Percentiles rank a stretch among this genome's conserved stretches.
Conservation (phyloP, 2,113 vertebrate genomes). For the Anoplopoma fimbria region DNA sequence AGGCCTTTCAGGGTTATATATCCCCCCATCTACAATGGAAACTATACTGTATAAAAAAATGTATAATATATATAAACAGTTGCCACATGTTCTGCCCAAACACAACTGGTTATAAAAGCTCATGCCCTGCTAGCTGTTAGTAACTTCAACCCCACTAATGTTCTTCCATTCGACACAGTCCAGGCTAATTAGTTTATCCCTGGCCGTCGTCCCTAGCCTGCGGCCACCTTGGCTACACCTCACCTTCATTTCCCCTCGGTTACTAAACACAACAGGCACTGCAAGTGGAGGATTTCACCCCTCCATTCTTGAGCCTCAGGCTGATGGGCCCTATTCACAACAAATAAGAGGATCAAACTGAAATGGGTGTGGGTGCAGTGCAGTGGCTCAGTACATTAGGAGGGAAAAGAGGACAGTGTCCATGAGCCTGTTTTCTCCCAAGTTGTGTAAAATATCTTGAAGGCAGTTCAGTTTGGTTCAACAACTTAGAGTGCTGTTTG, state of each 20-base stretch:
- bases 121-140: slow-evolving; percentile 7
- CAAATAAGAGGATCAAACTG: slow-evolving; percentile 75
- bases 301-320: slow-evolving; percentile 55
- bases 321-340: slow-evolving; percentile 70
- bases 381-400: slow-evolving; percentile 35
- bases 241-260: slow-evolving; percentile 68
- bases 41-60: background rate
- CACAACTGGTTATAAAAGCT: background rate
- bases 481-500: slow-evolving; percentile 13
- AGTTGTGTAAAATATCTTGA: slow-evolving; percentile 17
- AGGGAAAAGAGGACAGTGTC: slow-evolving; percentile 16
- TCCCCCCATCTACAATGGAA: background rate
- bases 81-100: background rate
- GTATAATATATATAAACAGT: background rate
- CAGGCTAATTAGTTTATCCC: slow-evolving; percentile 65
- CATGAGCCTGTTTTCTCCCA: slow-evolving; percentile 34
- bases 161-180: slow-evolving; percentile 43
- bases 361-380: slow-evolving; percentile 43
- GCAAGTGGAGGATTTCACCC: slow-evolving; percentile 66
- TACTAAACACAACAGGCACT: slow-evolving; percentile 52
- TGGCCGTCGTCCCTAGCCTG: slow-evolving; percentile 53
- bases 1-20: background rate
- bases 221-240: slow-evolving; percentile 57
- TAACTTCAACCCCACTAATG: slow-evolving; percentile 55
- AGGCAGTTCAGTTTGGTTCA: background rate